A percentile compares a stretch with the other conserved stretches of the same genome.
Conservation (phyloP, 2,888 invertebrate genomes). For the Sphaerophoria rueppellii region DNA sequence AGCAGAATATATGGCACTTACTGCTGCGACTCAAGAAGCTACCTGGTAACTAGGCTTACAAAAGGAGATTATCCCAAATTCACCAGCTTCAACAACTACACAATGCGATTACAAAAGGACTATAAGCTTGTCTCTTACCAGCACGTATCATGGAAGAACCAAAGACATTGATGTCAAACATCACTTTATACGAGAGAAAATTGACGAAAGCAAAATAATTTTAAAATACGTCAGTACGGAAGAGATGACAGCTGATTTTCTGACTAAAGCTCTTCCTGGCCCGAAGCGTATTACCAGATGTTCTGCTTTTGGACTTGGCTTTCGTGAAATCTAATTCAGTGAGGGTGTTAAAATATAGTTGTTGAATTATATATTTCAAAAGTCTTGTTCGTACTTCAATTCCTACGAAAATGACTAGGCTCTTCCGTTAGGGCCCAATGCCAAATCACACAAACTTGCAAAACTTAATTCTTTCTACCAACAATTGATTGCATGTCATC, state of each 20-base stretch:
- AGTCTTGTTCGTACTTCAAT: too few relatives aligned
- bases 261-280: too few relatives aligned
- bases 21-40: too few relatives aligned
- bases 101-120: too few relatives aligned
- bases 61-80: neutral
- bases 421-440: too few relatives aligned
- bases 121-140: too few relatives aligned
- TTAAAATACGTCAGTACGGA: conserved; percentile 1
- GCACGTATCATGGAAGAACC: neutral
- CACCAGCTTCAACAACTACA: too few relatives aligned
- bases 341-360: neutral
- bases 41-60: neutral
- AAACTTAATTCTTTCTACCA: neutral
- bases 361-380: too few relatives aligned
- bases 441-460: too few relatives aligned
- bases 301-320: neutral
- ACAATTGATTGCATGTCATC: conserved; percentile 52
- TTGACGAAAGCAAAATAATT: neutral
- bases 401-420: too few relatives aligned
- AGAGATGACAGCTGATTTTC: conserved; percentile 7
- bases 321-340: neutral
- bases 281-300: neutral
- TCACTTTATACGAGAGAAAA: too few relatives aligned
- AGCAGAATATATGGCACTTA: neutral
- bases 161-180: too few relatives aligned